Base-by-base conservation (phyloP, 2,113 vertebrate genomes). In the Pogonocichla stellata region DNA sequence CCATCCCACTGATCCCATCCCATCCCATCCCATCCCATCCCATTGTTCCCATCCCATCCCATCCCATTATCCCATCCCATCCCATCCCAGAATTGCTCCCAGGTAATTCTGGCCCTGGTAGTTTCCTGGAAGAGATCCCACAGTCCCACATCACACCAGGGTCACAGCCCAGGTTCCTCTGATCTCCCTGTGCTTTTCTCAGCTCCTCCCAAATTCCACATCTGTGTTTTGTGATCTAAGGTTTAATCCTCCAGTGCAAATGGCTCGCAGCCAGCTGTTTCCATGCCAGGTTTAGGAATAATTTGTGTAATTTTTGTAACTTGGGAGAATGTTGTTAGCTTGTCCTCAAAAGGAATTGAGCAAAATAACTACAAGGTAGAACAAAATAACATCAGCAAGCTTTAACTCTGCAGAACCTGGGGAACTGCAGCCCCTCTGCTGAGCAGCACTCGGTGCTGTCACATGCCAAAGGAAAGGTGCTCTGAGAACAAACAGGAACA, bases 141-240 rank as follows among this genome's bases (percentile, higher is more conserved):
- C 34, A 33, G 38, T 33, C 48, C 24, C 20, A 28, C 0, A 4
- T 19, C 16, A 0, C 6, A 23, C 4, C 69, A 5, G 33, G 10
- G 43, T 16, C 70, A 19, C 56, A 75, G 79, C 34, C 74, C 23
- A 34, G 69, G 28, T 45, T 45, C 65, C 50, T 23, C 72, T 43
- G 29, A 78, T 15, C 22, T n/a, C 69, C 40, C 72, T 6, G 34
- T 15, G 62, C 64, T 73, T 73, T 58, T 34, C 64, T 73, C 25
- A 69, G 9, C 36, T 14, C 23, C 28, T 36, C 43, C 11, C 31
- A 19, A 0, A 4, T 36, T 8, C 5, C 25, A 11, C 9, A 19
- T 34, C 14, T 13, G 6, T 12, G 34, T 23, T 16, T 9, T 7
- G 1, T 45, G 17, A 29, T 7, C 23, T 42, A 8, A 48, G 53